Base-by-base conservation (phyloP, 2,113 vertebrate species). In the Euleptes europaea region DNA sequence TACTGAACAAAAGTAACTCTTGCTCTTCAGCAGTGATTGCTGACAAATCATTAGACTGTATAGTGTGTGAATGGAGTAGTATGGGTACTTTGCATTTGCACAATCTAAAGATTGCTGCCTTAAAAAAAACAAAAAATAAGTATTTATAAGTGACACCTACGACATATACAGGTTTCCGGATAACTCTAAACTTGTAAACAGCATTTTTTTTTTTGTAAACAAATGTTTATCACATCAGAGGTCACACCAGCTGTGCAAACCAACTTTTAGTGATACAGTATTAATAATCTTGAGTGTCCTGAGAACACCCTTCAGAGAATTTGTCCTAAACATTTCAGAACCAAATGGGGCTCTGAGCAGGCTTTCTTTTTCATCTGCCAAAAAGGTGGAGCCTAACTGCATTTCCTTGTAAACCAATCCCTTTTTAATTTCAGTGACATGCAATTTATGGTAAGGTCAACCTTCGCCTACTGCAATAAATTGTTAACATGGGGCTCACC, bases 71-170 rank as follows among this genome's bases (percentile, higher is more conserved):
- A 0, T 0, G 21, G 65, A 78, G 86, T 44, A 21, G 11, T 13
- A 31, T 70, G 11, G 60, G 1, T 28, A 85, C 82, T 84, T 84
- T 78, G 88, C 85, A 89, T 93, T 91, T 78, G 92, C 86, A 94
- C 92, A 86, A 90, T 83, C 10, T 26, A 51, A 91, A 73, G 86
- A 93, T 91, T 79, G 94, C 92, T 92, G 91, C 94, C 93, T 94
- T 76, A 28, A 74, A 49, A 85, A 33, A n/a, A n/a, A n/a, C n/a
- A n/a, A n/a, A n/a, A 91, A 47, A 2, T 0, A 83, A 84, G 76
- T 65, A n/a, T 86, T 82, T 86, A 47, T 66, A 11, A 54, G 35
- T 1, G 84, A 76, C 77, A 76, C 75, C 1, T 1, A 1, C 35
- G 33, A 14, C 26, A 81, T 23, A 13, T 3, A 5, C 9, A 13